Conservation (phyloP, 2,113 vertebrate genomes). For the Tiliqua scincoides region DNA sequence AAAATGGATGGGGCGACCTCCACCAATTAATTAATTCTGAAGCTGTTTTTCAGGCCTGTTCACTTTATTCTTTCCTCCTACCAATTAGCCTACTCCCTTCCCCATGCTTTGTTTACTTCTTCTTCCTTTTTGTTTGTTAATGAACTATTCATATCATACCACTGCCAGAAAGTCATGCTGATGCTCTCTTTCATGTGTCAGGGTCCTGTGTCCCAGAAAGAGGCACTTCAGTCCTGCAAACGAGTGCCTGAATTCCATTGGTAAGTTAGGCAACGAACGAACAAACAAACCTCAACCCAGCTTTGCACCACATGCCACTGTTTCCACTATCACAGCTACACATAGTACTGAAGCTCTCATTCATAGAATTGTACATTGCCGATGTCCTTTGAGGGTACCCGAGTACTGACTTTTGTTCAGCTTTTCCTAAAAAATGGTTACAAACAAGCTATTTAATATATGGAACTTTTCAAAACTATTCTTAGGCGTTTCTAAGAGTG, state of each 20-base stretch:
- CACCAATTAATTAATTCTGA: too few relatives aligned
- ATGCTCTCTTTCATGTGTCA: background rate
- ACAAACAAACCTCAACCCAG: background rate
- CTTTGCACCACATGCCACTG: background rate
- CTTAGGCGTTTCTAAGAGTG: conserved; percentile 50
- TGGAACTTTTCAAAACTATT: conserved; percentile 57
- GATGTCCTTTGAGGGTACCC: background rate
- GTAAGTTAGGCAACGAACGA: background rate
- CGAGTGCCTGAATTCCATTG: background rate
- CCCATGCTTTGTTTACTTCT: too few relatives aligned
- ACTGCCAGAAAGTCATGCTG: background rate
- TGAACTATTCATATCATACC: too few relatives aligned
- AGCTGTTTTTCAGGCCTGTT: too few relatives aligned
- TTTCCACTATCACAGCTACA: background rate
- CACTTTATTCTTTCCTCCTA: too few relatives aligned
- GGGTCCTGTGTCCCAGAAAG: accelerated
- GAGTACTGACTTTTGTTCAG: conserved; percentile 34
- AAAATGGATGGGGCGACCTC: too few relatives aligned
- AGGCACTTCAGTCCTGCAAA: background rate
- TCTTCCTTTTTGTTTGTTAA: too few relatives aligned
- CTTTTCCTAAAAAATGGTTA: conserved; percentile 44
- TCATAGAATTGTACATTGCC: background rate
- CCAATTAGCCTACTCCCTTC: too few relatives aligned
- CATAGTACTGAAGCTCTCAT: background rate
- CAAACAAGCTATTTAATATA: conserved; percentile 52